Percentiles rank a stretch among this genome's conserved stretches.
Conservation (phyloP, 1,140 invertebrate genomes). For the Aphaenogaster floridana region DNA sequence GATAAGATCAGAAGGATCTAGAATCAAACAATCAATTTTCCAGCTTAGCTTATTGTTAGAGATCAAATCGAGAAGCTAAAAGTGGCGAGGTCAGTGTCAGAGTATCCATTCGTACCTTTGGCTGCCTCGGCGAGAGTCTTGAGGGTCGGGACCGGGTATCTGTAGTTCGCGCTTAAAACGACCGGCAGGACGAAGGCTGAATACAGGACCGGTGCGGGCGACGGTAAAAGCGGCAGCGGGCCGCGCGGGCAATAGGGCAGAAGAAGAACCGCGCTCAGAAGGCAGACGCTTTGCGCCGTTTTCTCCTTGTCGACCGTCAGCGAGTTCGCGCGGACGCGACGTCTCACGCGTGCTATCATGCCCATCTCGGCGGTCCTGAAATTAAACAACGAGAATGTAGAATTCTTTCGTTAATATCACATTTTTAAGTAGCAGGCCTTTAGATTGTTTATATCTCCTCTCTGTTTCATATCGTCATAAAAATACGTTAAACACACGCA, state of each 20-base stretch:
- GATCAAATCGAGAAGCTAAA: not conserved
- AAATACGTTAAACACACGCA: not conserved
- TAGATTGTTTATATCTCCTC: not conserved
- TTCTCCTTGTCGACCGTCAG: conserved; percentile 89
- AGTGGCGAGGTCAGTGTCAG: not conserved
- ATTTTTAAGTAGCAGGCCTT: not conserved
- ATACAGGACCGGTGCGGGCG: conserved; percentile 88
- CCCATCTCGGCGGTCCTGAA: conserved; percentile 86
- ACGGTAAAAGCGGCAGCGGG: conserved; percentile 87
- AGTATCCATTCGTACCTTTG: conserved; percentile 81
- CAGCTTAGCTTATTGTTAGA: not conserved
- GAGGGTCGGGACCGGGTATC: conserved; percentile 88
- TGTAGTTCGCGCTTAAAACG: conserved; percentile 90
- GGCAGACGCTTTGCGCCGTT: conserved; percentile 90
- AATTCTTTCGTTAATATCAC: not conserved
- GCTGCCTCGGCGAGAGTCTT: conserved; percentile 83
- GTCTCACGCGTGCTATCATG: conserved; percentile 90
- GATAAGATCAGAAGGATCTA: not conserved
- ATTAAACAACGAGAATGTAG: conserved; percentile 12
- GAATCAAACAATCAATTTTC: not conserved
- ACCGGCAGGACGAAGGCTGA: conserved; percentile 89
- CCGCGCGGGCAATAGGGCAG: conserved; percentile 88
- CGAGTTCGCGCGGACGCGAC: conserved; percentile 89
- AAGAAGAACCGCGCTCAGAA: conserved; percentile 89
- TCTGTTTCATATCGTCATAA: not conserved